These are phyloP conservation scores for Hypolimnas misippus DNA, from an alignment of 2,888 invertebrate species.

Conservation along the genomic window DNA sequence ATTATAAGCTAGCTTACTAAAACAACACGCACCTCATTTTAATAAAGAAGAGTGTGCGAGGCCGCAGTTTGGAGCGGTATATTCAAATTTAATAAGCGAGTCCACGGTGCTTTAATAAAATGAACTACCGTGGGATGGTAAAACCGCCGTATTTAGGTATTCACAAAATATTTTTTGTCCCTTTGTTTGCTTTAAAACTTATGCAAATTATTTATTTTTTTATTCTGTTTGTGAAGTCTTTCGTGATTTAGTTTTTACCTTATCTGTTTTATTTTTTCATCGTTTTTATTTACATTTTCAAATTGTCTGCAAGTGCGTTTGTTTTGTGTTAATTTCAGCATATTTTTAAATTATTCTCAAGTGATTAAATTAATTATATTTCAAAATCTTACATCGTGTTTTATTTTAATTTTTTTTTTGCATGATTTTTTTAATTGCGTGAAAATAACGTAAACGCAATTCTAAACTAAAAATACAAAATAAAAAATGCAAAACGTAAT, in stretches of 20 bases:
- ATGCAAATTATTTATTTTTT: constrained; percentile 8
- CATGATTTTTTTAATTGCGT: no score
- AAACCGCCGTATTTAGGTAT: constrained; percentile 19
- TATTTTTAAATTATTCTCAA: no score
- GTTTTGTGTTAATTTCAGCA: no score
- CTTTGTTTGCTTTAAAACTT: constrained; percentile 11
- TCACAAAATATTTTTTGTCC: constrained; percentile 4
- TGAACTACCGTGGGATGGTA: constrained; percentile 24
- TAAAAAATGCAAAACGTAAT: not conserved
- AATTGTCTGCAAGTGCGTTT: no score
- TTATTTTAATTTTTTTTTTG: no score
- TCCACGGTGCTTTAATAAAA: constrained; percentile 31
- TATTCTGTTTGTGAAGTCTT: not conserved
- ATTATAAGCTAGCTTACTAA: constrained; percentile 20
- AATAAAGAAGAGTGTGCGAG: constrained; percentile 34
- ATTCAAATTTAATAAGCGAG: constrained; percentile 33
- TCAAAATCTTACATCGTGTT: no score
- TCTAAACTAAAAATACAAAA: not conserved
- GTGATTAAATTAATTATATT: no score
- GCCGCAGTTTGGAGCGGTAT: constrained; percentile 27
- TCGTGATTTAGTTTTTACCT: constrained; percentile 1
- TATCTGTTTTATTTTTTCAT: not conserved
- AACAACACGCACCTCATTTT: constrained; percentile 29
- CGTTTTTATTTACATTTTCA: not conserved
- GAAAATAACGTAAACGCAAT: no score